A percentile compares a stretch with the other conserved stretches of the same genome.
These are phyloP conservation scores for Prunella fulvescens DNA, from an alignment of 2,113 vertebrate genomes.

Conservation along the genomic window DNA sequence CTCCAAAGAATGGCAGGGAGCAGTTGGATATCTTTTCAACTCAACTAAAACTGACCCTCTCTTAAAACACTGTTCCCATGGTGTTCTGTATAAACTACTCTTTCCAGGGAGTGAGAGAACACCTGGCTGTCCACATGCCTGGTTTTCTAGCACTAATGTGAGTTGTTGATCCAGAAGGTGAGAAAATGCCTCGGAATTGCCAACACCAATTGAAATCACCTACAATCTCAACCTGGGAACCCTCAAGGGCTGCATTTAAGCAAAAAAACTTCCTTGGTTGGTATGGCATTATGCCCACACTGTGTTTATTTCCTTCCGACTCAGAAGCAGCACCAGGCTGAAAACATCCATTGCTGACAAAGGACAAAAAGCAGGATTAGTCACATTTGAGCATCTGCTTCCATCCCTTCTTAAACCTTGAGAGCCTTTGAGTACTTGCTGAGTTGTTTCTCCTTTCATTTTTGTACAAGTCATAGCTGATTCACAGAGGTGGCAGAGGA, in stretches of 20 bases:
- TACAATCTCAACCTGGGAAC: background rate
- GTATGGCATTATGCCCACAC: background rate
- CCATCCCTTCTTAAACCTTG: background rate
- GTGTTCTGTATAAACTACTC: background rate
- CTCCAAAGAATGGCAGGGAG: background rate
- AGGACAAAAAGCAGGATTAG: background rate
- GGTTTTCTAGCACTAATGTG: background rate
- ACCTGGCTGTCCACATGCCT: background rate
- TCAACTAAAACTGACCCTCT: background rate
- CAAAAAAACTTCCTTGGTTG: background rate
- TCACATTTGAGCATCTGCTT: background rate
- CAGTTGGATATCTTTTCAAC: background rate
- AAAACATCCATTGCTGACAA: background rate
- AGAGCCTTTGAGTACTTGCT: background rate
- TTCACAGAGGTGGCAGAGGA: background rate
- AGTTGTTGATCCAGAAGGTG: background rate
- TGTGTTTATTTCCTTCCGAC: background rate
- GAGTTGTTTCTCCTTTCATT: background rate
- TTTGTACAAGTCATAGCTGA: background rate
- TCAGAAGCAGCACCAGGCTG: background rate
- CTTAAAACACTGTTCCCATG: background rate
- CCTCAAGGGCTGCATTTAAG: background rate
- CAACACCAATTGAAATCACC: background rate
- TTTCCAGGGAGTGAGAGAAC: background rate
- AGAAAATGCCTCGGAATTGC: background rate